phyloP scores from a whole-genome alignment of 2,888 invertebrate species.

The Heliconius hortense region DNA sequence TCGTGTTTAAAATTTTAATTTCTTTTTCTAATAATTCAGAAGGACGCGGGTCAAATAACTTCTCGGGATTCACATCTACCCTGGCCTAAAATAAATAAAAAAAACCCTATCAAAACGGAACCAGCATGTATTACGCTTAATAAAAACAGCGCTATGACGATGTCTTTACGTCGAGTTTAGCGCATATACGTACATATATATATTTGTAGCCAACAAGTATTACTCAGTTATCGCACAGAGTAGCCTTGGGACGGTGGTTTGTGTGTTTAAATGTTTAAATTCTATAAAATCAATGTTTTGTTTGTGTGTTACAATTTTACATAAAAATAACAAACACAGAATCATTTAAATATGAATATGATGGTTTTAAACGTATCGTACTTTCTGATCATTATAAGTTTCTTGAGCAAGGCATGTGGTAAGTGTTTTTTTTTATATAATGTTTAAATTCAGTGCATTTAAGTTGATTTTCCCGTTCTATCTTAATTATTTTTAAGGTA shows the following conservation, averaged over 20 bases:
- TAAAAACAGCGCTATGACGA: not conserved
- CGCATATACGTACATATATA: not conserved
- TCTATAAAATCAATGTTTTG: not conserved
- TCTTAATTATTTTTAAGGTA: not conserved
- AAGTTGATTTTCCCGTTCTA: slow-evolving; percentile 4
- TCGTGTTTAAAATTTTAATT: no score
- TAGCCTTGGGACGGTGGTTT: slow-evolving; percentile 22
- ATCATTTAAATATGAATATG: not conserved
- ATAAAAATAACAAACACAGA: slow-evolving; percentile 12
- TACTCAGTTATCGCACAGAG: slow-evolving; percentile 16
- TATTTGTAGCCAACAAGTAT: slow-evolving; percentile 10
- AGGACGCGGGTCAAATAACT: no score
- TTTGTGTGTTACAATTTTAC: not conserved
- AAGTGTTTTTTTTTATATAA: not conserved
- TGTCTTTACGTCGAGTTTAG: not conserved
- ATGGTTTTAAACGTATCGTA: not conserved
- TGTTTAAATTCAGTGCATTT: not conserved
- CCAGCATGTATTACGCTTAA: not conserved
- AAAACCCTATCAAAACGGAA: not conserved
- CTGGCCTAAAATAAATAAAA: no score
- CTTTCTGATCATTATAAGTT: not conserved
- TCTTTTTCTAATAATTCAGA: no score
- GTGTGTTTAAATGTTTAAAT: slow-evolving; percentile 10
- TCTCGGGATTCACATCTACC: no score
- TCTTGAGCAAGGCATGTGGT: not conserved